phyloP scores from a whole-genome alignment of 2,113 vertebrate genomes.

The Lamprotornis superbus region DNA sequence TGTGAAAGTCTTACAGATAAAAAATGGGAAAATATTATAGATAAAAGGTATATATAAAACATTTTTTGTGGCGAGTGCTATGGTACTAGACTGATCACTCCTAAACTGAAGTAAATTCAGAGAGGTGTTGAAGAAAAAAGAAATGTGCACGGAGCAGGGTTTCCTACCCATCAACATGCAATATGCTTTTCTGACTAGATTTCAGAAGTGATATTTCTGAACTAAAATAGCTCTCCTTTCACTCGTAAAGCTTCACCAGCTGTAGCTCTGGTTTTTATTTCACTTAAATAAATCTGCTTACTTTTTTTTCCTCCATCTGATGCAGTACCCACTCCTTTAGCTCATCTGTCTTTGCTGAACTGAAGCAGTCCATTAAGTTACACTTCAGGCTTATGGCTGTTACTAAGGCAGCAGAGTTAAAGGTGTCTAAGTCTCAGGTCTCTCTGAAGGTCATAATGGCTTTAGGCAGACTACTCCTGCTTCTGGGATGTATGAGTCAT shows the following conservation, averaged over 20 bases:
- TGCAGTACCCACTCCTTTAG: background rate
- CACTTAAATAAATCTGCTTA: background rate
- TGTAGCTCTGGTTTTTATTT: background rate
- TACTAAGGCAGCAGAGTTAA: background rate
- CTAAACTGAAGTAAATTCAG: background rate
- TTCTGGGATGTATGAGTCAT: background rate
- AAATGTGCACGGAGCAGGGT: background rate
- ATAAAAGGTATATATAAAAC: rapidly evolving
- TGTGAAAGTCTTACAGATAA: background rate
- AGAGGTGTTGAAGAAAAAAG: background rate
- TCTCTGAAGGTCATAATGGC: background rate
- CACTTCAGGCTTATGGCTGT: background rate
- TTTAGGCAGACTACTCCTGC: background rate
- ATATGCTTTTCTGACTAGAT: background rate
- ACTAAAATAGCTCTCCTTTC: background rate
- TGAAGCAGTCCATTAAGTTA: background rate
- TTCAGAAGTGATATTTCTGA: background rate
- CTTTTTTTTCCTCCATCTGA: background rate
- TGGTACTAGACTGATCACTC: background rate
- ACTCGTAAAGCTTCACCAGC: background rate
- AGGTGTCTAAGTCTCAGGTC: background rate
- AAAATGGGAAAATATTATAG: background rate
- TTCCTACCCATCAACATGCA: background rate
- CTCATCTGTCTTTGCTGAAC: background rate
- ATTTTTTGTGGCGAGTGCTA: background rate